Percentiles rank a stretch among this genome's conserved stretches.
Conservation (phyloP, 1,140 invertebrate genomes). For the Holcopasites calliopsidis region DNA sequence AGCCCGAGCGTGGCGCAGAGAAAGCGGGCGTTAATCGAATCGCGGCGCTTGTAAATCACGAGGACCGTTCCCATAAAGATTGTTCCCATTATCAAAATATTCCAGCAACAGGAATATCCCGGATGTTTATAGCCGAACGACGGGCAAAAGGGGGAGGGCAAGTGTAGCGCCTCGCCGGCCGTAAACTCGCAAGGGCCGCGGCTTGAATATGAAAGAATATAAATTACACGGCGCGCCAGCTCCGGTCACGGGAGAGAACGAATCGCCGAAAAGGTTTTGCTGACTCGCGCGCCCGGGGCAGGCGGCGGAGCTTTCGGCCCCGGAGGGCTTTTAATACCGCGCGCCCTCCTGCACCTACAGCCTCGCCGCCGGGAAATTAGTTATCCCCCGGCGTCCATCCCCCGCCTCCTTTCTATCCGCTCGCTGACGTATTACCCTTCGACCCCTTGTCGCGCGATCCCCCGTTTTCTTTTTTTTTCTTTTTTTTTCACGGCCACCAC, state of each 20-base stretch:
- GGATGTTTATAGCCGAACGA: conserved; percentile 25
- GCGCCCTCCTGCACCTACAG: conserved; percentile 38
- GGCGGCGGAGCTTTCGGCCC: conserved; percentile 5
- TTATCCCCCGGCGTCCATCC: conserved; percentile 57
- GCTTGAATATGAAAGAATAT: conserved; percentile 75
- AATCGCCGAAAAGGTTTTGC: conserved; percentile 73
- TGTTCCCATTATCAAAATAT: conserved; percentile 8
- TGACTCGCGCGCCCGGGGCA: conserved; percentile 57
- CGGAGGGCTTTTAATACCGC: conserved; percentile 66
- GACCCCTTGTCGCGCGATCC: conserved; percentile 51
- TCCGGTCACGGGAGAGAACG: conserved; percentile 51
- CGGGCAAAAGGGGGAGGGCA: too few relatives aligned
- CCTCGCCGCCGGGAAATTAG: conserved; percentile 65
- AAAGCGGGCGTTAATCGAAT: neutral
- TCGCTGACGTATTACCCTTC: conserved; percentile 59
- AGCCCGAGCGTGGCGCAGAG: neutral
- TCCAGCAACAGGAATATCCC: neutral
- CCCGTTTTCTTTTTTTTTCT: conserved; percentile 35
- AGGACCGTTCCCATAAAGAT: conserved; percentile 7
- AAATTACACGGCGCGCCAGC: conserved; percentile 66
- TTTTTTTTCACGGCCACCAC: conserved; percentile 17
- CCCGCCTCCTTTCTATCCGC: neutral
- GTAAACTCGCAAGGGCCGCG: conserved; percentile 23
- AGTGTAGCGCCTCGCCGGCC: neutral
- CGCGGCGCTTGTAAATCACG: conserved; percentile 1